Evolutionary conservation across 2,113 vertebrate species (phyloP).

Genomic region (Lagopus muta): DNA sequence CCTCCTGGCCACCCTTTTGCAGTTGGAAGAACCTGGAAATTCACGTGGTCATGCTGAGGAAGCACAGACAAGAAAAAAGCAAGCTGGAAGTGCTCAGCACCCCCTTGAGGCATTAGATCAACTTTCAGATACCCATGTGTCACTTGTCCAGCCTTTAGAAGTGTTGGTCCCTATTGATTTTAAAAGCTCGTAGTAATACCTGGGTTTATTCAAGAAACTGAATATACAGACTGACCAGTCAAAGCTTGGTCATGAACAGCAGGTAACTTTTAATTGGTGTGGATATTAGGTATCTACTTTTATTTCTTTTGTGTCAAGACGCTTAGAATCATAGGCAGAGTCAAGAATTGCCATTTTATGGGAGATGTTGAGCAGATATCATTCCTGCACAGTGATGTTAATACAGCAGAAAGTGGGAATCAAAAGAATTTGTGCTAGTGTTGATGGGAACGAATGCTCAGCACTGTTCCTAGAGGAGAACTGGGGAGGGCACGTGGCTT

Average conservation of each 20-base stretch:
- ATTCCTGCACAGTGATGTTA: background rate
- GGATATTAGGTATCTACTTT: background rate
- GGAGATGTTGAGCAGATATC: fast-evolving
- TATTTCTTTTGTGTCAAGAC: background rate
- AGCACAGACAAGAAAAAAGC: background rate
- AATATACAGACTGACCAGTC: background rate
- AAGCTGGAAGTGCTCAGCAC: slow-evolving; percentile 13
- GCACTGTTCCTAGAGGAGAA: background rate
- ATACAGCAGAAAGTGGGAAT: background rate
- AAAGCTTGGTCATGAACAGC: background rate
- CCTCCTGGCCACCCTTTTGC: background rate
- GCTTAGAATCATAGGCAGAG: background rate
- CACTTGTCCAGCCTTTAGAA: fast-evolving
- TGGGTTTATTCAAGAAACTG: background rate
- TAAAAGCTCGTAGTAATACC: background rate
- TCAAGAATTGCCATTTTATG: background rate
- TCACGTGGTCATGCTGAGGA: background rate
- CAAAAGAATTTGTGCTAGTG: fast-evolving
- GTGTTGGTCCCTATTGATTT: background rate
- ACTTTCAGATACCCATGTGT: background rate
- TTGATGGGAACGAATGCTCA: background rate
- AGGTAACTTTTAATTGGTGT: background rate
- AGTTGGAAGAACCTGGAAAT: background rate
- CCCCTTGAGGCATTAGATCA: background rate
- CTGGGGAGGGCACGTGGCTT: background rate